Conservation (phyloP, 1,140 invertebrate species). For the Kradibia gibbosae region DNA sequence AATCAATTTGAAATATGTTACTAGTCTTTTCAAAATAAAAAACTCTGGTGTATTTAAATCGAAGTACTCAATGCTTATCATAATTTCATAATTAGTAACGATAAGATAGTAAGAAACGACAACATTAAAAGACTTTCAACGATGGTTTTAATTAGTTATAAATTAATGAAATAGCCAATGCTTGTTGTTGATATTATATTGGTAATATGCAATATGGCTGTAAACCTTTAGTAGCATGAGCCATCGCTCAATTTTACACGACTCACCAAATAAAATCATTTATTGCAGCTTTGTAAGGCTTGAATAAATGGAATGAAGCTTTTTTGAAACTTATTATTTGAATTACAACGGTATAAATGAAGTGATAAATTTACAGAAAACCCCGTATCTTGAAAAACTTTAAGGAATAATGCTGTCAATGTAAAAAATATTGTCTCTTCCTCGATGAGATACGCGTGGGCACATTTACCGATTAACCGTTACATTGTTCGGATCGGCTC, state of each 20-base stretch:
- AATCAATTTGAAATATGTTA: too few relatives aligned
- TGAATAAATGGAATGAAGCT: not conserved
- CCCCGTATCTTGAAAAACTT: not conserved
- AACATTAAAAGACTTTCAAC: constrained; percentile 21
- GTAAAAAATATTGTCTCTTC: not conserved
- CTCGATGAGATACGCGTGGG: not conserved
- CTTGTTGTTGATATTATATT: constrained; percentile 8
- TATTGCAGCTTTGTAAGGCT: not conserved
- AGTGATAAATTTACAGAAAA: not conserved
- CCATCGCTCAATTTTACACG: not conserved
- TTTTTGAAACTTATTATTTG: not conserved
- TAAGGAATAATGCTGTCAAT: not conserved
- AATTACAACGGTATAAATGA: not conserved
- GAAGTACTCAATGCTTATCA: constrained; percentile 18
- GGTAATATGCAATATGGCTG: not conserved
- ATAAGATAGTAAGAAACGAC: constrained; percentile 6
- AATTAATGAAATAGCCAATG: not conserved
- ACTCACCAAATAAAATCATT: constrained; percentile 2
- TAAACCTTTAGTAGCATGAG: not conserved
- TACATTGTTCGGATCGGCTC: not conserved
- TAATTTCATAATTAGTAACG: constrained; percentile 22
- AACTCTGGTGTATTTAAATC: not conserved
- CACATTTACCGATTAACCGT: not conserved
- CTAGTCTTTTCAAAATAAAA: too few relatives aligned
- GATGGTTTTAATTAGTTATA: not conserved